Conservation (phyloP, 2,797 vertebrate genomes). For the Sphenodon punctatus region DNA sequence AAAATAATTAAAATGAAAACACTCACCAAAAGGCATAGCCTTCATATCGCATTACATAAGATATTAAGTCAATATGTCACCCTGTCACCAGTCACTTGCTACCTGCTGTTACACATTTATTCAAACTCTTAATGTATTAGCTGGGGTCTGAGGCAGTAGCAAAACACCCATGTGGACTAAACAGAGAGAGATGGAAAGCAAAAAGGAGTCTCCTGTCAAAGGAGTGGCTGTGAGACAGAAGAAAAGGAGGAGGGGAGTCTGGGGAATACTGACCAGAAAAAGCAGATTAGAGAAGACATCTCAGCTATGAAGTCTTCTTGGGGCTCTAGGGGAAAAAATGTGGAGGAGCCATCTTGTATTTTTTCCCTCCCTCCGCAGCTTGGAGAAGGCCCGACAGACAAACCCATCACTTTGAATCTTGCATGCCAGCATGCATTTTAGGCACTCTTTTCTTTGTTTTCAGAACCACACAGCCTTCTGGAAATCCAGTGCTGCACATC, state of each 20-base stretch:
- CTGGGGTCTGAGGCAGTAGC: constrained; percentile 62
- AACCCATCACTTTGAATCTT: constrained; percentile 52
- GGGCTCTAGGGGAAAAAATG: constrained; percentile 46
- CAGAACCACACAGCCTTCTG: not conserved
- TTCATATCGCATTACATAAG: constrained; percentile 77
- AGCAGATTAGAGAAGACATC: constrained; percentile 71
- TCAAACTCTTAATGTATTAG: constrained; percentile 71
- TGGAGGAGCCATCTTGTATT: constrained; percentile 58
- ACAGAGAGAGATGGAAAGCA: constrained; percentile 53
- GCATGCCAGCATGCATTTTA: not conserved
- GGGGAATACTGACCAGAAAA: constrained; percentile 70
- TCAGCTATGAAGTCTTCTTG: constrained; percentile 58
- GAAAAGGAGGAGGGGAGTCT: constrained; percentile 36
- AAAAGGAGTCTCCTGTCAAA: constrained; percentile 68
- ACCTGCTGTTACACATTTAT: constrained; percentile 81
- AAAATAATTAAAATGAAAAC: constrained; percentile 76
- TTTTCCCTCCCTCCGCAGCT: constrained; percentile 46
- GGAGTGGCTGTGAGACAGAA: constrained; percentile 41
- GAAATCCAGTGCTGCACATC: not conserved
- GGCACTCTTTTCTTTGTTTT: constrained; percentile 4
- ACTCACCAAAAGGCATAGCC: constrained; percentile 78
- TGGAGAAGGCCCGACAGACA: constrained; percentile 59
- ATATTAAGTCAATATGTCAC: constrained; percentile 82
- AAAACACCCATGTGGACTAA: constrained; percentile 72
- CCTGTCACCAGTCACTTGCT: constrained; percentile 80